These are phyloP conservation scores for Heptranchias perlo DNA, from an alignment of 2,113 vertebrate genomes.

Conservation along the genomic window DNA sequence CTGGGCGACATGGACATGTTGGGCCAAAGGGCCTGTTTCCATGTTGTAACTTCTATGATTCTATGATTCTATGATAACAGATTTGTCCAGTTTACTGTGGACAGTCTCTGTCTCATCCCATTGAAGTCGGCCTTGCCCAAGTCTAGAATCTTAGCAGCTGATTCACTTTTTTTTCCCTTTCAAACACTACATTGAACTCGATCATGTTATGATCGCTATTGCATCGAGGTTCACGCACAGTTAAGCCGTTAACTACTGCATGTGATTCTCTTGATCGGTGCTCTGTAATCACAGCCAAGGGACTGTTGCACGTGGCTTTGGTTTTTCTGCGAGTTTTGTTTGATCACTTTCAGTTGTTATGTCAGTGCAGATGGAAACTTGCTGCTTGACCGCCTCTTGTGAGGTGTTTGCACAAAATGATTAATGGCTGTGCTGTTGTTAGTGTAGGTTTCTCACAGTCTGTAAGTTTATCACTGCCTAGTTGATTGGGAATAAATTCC, in stretches of 20 bases:
- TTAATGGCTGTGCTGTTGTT: constrained; percentile 7
- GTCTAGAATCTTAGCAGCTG: too few relatives aligned
- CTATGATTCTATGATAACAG: too few relatives aligned
- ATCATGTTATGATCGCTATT: too few relatives aligned
- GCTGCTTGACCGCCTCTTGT: not conserved
- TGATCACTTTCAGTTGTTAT: not conserved
- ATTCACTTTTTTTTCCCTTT: too few relatives aligned
- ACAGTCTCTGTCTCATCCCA: too few relatives aligned
- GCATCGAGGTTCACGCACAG: too few relatives aligned
- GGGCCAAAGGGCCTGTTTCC: too few relatives aligned
- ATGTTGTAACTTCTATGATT: too few relatives aligned
- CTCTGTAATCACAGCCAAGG: not conserved
- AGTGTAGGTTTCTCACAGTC: not conserved
- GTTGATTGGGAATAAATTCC: not conserved
- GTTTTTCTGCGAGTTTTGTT: constrained; percentile 10
- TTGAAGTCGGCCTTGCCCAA: too few relatives aligned
- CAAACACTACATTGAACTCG: too few relatives aligned
- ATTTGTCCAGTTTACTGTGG: too few relatives aligned
- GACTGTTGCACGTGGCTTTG: not conserved
- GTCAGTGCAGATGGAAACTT: not conserved
- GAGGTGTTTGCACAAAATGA: constrained; percentile 2
- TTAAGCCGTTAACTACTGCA: not conserved
- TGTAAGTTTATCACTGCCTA: not conserved
- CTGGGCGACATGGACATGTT: too few relatives aligned
- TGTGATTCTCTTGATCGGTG: not conserved